phyloP scores from a whole-genome alignment of 2,113 vertebrate species.

The Brienomyrus brachyistius region DNA sequence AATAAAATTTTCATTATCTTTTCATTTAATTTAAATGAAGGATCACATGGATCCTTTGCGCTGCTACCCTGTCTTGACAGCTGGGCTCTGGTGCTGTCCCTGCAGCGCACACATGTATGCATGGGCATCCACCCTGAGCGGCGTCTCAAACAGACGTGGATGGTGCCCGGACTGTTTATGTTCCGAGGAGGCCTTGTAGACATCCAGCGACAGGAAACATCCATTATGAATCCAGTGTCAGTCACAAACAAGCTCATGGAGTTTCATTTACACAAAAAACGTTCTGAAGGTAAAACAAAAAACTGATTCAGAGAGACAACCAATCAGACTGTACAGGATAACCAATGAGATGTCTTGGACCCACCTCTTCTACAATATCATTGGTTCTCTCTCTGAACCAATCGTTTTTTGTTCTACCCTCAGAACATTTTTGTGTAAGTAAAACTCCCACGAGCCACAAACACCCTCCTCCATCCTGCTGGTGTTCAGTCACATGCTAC shows the following conservation, averaged over 20 bases:
- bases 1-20: too few species aligned
- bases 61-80: background rate
- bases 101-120: background rate
- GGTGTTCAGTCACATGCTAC: background rate
- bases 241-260: background rate
- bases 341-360: too few species aligned
- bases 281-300: too few species aligned
- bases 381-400: too few species aligned
- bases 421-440: too few species aligned
- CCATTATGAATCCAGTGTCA: background rate
- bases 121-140: background rate
- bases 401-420: too few species aligned
- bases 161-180: background rate
- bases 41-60: background rate
- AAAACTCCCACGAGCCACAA: too few species aligned
- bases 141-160: background rate
- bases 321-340: too few species aligned
- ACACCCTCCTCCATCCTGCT: background rate
- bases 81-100: background rate
- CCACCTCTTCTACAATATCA: too few species aligned
- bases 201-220: background rate
- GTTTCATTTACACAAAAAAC: too few species aligned
- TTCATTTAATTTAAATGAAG: background rate
- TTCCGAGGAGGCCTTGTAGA: background rate
- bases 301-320: too few species aligned